Base-by-base conservation (phyloP, 1,140 invertebrate species). In the Dryas iulia region DNA sequence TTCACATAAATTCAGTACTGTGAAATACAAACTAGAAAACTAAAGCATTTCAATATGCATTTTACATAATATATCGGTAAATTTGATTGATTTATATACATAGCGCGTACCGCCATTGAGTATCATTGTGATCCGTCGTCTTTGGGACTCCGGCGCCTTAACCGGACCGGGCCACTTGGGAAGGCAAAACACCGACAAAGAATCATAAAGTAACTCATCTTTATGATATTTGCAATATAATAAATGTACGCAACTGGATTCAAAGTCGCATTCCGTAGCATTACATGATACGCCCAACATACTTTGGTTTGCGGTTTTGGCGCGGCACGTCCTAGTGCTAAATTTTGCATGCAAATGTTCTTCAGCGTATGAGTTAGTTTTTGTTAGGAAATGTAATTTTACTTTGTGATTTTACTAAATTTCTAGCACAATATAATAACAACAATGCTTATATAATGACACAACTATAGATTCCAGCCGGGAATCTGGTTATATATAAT, bases 371-470 rank as follows among this genome's bases (percentile, higher is more conserved):
- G 33, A 4, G n/a, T 14, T 39, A 12, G n/a, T 7, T 18, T 39
- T 14, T 39, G n/a, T 39, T 39, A 14, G 1, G 3, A 30, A 63
- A 59, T 53, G 39, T n/a, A 30, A 59, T 68, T 65, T 60, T n/a
- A n/a, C n/a, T n/a, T n/a, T n/a, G n/a, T n/a, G n/a, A n/a, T n/a
- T n/a, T n/a, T n/a, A n/a, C n/a, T n/a, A n/a, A n/a, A n/a, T n/a
- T n/a, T n/a, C n/a, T n/a, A n/a, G n/a, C n/a, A n/a, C n/a, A n/a
- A 7, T 39, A 14, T 7, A 39, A 6, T 1, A 0, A 18, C n/a
- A 3, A 39, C 7, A 39, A 39, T 2, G 35, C 18, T 6, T 21
- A 47, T 18, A 47, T 47, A 47, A 18, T 14, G 14, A 21, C 14
- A 35, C n/a, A 47, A 47, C n/a, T 18, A 47, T 18, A 2, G 14